Evolutionary conservation across 2,888 invertebrate species (phyloP).

Genomic region (Nomada fabriciana): DNA sequence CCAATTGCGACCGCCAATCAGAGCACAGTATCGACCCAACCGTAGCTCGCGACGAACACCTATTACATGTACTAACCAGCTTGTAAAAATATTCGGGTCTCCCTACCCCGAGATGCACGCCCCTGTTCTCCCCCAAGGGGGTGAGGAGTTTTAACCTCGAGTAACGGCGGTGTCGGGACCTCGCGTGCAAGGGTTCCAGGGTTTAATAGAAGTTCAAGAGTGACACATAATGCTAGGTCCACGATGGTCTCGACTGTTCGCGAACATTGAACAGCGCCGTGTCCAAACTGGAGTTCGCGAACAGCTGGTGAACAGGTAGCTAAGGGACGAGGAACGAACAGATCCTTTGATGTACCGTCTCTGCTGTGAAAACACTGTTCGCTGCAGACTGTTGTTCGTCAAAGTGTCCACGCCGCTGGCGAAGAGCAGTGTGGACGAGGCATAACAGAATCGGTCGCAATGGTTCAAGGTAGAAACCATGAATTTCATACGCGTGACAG

Average conservation of each 20-base stretch:
- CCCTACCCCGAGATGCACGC: background rate
- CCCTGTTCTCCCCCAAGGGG: constrained; percentile 21
- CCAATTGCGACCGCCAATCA: constrained; percentile 65
- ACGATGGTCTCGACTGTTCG: too few species aligned
- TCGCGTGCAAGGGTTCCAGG: constrained; percentile 72
- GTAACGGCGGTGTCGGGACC: constrained; percentile 60
- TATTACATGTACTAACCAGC: constrained; percentile 60
- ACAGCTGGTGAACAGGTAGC: too few species aligned
- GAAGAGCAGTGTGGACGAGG: too few species aligned
- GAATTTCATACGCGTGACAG: background rate
- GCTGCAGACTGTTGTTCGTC: too few species aligned
- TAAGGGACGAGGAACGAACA: too few species aligned
- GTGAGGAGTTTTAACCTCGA: constrained; percentile 21
- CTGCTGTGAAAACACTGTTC: background rate
- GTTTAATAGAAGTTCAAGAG: constrained; percentile 60
- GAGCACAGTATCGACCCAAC: constrained; percentile 67
- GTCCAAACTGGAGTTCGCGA: too few species aligned
- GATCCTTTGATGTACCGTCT: too few species aligned
- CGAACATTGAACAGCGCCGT: too few species aligned
- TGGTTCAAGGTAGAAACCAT: too few species aligned
- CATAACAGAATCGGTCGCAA: too few species aligned
- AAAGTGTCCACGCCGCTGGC: too few species aligned
- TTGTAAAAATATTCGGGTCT: constrained; percentile 58
- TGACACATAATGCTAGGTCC: too few species aligned
- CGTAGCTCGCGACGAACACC: background rate